These are phyloP conservation scores for Polydrusus cervinus DNA, from an alignment of 2,888 invertebrate genomes.

Conservation along the genomic window DNA sequence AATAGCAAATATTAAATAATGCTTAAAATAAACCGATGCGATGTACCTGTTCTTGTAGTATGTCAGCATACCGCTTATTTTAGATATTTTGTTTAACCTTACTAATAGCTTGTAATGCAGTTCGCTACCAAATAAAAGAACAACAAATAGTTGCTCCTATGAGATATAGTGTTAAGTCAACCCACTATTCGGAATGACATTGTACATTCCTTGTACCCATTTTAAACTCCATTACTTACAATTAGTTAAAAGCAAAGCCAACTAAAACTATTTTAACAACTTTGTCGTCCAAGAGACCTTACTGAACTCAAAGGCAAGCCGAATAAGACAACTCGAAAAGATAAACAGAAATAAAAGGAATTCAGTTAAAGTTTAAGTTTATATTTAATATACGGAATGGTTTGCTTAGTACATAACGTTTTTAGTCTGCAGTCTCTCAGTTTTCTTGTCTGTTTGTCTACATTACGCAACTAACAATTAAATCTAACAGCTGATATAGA, in stretches of 20 bases:
- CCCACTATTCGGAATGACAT: too few species aligned
- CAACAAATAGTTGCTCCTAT: neutral
- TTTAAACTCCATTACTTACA: neutral
- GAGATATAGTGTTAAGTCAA: too few species aligned
- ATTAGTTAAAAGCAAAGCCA: neutral
- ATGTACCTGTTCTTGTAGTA: too few species aligned
- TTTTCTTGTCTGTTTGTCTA: neutral
- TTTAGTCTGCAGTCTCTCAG: neutral
- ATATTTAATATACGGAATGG: neutral
- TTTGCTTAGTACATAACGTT: slow-evolving; percentile 7
- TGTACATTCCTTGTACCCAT: neutral
- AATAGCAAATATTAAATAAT: too few species aligned
- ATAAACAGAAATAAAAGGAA: slow-evolving; percentile 14
- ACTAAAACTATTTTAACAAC: neutral
- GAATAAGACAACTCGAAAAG: slow-evolving; percentile 1
- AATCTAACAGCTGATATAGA: neutral
- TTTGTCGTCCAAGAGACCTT: neutral
- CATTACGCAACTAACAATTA: neutral
- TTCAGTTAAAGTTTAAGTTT: neutral
- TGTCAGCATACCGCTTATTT: too few species aligned
- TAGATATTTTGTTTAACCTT: too few species aligned
- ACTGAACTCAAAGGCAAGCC: neutral
- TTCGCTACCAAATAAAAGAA: too few species aligned
- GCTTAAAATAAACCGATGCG: too few species aligned
- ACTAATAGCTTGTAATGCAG: too few species aligned